Evolutionary conservation across 2,797 vertebrate species (phyloP).

Genomic region (Pogonophryne albipinna): DNA sequence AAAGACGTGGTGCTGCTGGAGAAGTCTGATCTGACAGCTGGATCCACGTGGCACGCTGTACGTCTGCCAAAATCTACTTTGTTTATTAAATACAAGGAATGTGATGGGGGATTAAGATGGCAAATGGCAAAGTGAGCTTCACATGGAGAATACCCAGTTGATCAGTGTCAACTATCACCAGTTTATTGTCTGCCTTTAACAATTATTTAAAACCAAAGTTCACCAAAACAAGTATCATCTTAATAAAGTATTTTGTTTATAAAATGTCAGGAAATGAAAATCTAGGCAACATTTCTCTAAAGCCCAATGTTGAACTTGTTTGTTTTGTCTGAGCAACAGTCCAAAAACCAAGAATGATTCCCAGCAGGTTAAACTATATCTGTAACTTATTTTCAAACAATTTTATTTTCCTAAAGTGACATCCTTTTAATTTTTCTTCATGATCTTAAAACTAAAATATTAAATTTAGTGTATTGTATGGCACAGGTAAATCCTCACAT

Average conservation of each 20-base stretch:
- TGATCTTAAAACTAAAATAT: neutral
- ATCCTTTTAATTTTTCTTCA: neutral
- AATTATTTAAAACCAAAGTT: neutral
- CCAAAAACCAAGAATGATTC: neutral
- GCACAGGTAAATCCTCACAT: neutral
- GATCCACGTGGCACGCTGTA: conserved; percentile 99
- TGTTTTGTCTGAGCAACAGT: neutral
- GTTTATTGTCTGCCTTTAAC: neutral
- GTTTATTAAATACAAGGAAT: neutral
- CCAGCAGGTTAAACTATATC: neutral
- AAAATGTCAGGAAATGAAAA: neutral
- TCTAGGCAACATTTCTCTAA: neutral
- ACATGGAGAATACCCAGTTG: neutral
- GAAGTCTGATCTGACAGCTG: conserved; percentile 96
- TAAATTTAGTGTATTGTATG: neutral
- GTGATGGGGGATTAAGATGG: neutral
- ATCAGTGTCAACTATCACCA: neutral
- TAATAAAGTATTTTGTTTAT: neutral
- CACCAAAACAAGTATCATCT: neutral
- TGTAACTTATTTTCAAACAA: no score
- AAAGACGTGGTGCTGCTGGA: conserved; percentile 95
- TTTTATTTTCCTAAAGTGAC: neutral
- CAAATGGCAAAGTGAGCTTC: neutral
- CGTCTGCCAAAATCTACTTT: conserved; percentile 40
- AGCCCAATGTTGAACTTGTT: neutral